Conservation (phyloP, 2,888 invertebrate genomes). For the Corbicula japonica region DNA sequence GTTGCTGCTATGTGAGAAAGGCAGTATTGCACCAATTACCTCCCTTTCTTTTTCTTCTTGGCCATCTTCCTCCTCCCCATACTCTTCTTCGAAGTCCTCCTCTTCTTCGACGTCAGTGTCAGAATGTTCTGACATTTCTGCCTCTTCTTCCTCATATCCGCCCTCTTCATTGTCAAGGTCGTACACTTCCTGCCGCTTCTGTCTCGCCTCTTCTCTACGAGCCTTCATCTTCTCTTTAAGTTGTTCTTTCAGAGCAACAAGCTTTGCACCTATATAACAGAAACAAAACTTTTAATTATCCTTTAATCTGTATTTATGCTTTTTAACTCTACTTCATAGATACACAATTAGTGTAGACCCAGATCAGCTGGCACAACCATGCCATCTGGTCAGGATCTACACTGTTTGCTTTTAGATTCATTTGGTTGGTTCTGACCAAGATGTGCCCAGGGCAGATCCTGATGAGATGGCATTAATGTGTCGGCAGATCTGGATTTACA, state of each 20-base stretch:
- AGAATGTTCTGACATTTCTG: conserved; percentile 85
- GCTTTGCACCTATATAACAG: conserved; percentile 90
- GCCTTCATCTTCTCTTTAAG: conserved; percentile 91
- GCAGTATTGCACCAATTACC: conserved; percentile 5
- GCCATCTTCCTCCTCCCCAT: conserved; percentile 69
- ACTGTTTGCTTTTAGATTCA: background rate
- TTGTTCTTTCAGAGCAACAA: conserved; percentile 91
- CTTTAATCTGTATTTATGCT: background rate
- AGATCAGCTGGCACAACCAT: background rate
- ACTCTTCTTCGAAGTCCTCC: conserved; percentile 83
- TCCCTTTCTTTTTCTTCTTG: conserved; percentile 43
- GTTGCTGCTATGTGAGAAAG: background rate
- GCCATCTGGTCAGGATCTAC: background rate
- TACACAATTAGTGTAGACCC: background rate
- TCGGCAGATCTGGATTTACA: no score
- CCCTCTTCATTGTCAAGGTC: conserved; percentile 85
- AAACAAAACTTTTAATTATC: background rate
- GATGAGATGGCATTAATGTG: no score
- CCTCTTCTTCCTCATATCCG: conserved; percentile 78
- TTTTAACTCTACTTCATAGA: background rate
- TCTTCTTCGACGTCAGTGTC: conserved; percentile 85
- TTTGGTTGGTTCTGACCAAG: no score
- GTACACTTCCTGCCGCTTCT: conserved; percentile 89
- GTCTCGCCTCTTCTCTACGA: conserved; percentile 91
- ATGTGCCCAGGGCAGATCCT: no score